Evolutionary conservation across 2,113 vertebrate genomes (phyloP).

Genomic region (Nyctereutes procyonoides): DNA sequence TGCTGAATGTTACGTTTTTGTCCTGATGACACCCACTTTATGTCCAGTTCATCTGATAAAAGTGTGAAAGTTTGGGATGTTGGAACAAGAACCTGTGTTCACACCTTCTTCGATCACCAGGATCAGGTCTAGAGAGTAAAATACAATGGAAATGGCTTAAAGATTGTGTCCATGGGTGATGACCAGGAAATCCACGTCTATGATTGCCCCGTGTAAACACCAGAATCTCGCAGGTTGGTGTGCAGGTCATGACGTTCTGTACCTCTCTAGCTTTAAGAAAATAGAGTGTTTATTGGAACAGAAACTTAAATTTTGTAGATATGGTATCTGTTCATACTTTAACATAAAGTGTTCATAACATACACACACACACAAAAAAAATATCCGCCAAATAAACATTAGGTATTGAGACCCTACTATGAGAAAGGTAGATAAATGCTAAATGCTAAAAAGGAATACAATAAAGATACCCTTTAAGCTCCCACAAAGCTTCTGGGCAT

Average conservation of each 20-base stretch:
- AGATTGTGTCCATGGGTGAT: slow-evolving; percentile 85
- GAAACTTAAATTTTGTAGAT: slow-evolving; percentile 54
- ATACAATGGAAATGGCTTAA: slow-evolving; percentile 96
- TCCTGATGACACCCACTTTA: no score
- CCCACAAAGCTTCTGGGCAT: neutral
- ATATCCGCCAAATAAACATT: neutral
- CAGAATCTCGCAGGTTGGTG: neutral
- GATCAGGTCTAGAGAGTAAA: slow-evolving; percentile 97
- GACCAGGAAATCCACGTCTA: slow-evolving; percentile 98
- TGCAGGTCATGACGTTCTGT: slow-evolving; percentile 42
- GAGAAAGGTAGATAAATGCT: neutral
- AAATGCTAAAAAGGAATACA: neutral
- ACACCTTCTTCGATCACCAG: no score
- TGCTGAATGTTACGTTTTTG: no score
- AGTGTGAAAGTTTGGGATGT: no score
- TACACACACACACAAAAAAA: neutral
- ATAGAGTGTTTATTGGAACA: slow-evolving; percentile 22
- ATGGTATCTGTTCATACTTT: neutral
- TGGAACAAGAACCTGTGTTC: no score
- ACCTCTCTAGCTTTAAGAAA: neutral
- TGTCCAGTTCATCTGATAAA: no score
- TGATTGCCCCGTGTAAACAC: slow-evolving; percentile 93
- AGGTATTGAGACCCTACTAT: neutral
- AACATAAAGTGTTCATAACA: slow-evolving; percentile 23
- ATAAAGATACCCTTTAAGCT: neutral